Evolutionary conservation across 2,113 vertebrate species (phyloP).

Genomic region (Trematomus loennbergii): DNA sequence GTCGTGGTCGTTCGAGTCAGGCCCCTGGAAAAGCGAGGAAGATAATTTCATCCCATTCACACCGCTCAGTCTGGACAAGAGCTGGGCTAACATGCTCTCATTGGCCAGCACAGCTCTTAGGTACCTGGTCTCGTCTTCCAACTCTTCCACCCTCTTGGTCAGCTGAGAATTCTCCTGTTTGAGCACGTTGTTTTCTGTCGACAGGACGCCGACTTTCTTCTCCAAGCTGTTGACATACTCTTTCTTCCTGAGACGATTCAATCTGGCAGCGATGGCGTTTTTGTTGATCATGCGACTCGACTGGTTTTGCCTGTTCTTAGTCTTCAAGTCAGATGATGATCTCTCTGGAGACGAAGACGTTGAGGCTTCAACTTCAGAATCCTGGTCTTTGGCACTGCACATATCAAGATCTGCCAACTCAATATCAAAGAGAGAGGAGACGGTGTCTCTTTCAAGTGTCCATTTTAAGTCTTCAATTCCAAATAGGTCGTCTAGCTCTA

Average conservation of each 20-base stretch:
- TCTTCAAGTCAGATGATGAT: slow-evolving; percentile 9
- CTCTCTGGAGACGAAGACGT: slow-evolving; percentile 58
- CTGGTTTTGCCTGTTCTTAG: slow-evolving; percentile 56
- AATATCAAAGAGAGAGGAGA: slow-evolving; percentile 58
- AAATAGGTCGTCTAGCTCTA: slow-evolving; percentile 79
- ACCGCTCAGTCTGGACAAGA: slow-evolving; percentile 93
- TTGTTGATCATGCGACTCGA: slow-evolving; percentile 77
- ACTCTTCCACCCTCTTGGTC: slow-evolving; percentile 89
- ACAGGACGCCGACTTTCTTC: slow-evolving; percentile 87
- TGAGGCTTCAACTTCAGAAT: slow-evolving; percentile 38
- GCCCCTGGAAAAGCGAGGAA: slow-evolving; percentile 94
- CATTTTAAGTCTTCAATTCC: slow-evolving; percentile 74
- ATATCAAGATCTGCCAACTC: slow-evolving; percentile 46
- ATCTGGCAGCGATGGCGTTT: slow-evolving; percentile 90
- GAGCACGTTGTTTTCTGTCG: slow-evolving; percentile 89
- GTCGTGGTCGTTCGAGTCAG: slow-evolving; percentile 87
- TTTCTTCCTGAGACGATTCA: slow-evolving; percentile 95
- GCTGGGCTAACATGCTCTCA: slow-evolving; percentile 93
- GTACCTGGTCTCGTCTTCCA: slow-evolving; percentile 96
- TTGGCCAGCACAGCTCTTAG: slow-evolving; percentile 95
- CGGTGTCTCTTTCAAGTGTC: slow-evolving; percentile 66
- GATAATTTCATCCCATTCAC: slow-evolving; percentile 93
- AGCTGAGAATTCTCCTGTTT: slow-evolving; percentile 90
- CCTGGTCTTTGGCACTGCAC: slow-evolving; percentile 34
- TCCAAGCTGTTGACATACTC: slow-evolving; percentile 92